These are phyloP conservation scores for Orestias chungarensis DNA, from an alignment of 2,797 vertebrate genomes.

Conservation along the genomic window DNA sequence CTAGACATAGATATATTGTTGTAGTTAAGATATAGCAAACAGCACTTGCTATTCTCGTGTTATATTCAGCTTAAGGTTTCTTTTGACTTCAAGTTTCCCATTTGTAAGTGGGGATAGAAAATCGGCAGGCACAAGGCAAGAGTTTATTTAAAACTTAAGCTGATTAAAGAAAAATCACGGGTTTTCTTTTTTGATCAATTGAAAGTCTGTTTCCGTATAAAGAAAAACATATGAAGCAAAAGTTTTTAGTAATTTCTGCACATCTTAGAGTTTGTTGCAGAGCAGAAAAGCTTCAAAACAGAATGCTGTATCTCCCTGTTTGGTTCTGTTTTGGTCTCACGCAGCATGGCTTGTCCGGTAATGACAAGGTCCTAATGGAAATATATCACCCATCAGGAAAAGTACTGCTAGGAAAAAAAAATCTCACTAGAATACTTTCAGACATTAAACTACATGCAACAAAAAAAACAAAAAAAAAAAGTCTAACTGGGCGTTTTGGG, in stretches of 20 bases:
- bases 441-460: too few relatives aligned
- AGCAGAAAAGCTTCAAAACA: not conserved
- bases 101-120: slow-evolving; percentile 18
- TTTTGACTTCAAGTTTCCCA: slow-evolving; percentile 29
- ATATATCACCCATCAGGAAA: too few relatives aligned
- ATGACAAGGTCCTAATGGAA: too few relatives aligned
- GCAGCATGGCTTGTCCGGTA: slow-evolving; percentile 3
- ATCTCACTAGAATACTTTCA: too few relatives aligned
- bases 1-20: too few relatives aligned
- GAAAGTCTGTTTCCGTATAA: not conserved
- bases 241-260: not conserved
- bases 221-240: not conserved
- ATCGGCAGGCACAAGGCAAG: slow-evolving; percentile 30
- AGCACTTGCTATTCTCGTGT: slow-evolving; percentile 29
- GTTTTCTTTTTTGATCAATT: not conserved
- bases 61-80: slow-evolving; percentile 44
- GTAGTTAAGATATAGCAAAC: slow-evolving; percentile 30
- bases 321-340: slow-evolving; percentile 22
- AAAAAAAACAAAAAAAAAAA: too few relatives aligned
- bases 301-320: not conserved
- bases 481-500: too few relatives aligned
- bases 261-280: not conserved
- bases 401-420: too few relatives aligned
- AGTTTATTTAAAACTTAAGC: slow-evolving; percentile 25
- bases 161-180: too few relatives aligned